Evolutionary conservation across 1,140 invertebrate species (phyloP), one percentile per base, ranked within the genome.

Genomic region (Oncopeltus fasciatus): DNA sequence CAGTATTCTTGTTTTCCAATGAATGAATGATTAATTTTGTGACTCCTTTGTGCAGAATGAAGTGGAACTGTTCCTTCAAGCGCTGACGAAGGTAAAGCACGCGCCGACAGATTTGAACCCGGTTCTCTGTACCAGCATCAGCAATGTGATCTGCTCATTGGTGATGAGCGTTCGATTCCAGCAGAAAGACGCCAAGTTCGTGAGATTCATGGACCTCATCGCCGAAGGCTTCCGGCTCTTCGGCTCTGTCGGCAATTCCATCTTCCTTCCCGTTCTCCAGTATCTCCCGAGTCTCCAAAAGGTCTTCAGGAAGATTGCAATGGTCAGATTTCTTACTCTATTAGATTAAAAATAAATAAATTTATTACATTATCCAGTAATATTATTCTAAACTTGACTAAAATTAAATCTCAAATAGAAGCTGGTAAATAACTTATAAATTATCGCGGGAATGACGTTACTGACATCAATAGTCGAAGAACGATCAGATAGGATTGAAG

Each of bases 141-240:
- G 86, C 69, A 96, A 95, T 72, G 89, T 95, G 0, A 93, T 96
- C 62, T 93, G 91, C 71, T 86, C 85, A 26, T 82, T 95, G 31
- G 81, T 92, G 64, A 95, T 95, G 90, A 87, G 87, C 18, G 82
- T 90, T 0, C 77, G 90, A 5, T 95, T 93, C 72, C 80, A 82
- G 46, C 80, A 84, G 64, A 82, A 86, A 16, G 89, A 92, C 67
- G 72, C 75, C 1, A 78, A 81, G 18, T 95, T 94, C 74, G 75
- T 79, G 20, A 76, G 87, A 43, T 87, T 92, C 69, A 90, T 90
- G 78, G 72, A 78, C 43, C 76, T 92, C 3, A 90, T 92, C 65
- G 88, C 92, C 66, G 90, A 94, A 74, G 91, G 91, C 14, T 93
- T 94, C 79, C 78, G 80, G 53, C 78, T 94, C 0, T 91, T 93